A percentile compares a stretch with the other conserved stretches of the same genome.
Conservation (phyloP, 1,140 invertebrate genomes). For the Monochamus saltuarius region DNA sequence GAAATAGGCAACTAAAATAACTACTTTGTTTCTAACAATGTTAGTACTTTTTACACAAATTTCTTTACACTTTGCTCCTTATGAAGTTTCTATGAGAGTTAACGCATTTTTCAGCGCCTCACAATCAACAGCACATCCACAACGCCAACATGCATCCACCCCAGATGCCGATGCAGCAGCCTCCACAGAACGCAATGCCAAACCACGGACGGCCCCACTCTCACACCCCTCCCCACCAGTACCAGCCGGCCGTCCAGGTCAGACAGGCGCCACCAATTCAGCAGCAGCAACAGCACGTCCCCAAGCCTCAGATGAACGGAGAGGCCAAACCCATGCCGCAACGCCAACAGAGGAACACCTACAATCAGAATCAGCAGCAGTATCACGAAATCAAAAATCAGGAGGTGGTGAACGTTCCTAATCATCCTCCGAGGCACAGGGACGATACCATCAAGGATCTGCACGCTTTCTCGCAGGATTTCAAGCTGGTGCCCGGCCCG, state of each 20-base stretch:
- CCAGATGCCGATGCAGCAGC: constrained; percentile 20
- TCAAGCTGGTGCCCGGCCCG: constrained; percentile 51
- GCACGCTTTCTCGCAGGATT: constrained; percentile 57
- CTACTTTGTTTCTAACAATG: too few species aligned
- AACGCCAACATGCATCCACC: constrained; percentile 10
- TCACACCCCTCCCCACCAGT: constrained; percentile 41
- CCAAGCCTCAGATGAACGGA: constrained; percentile 40
- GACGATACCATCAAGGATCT: constrained; percentile 50
- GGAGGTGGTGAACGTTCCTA: neutral
- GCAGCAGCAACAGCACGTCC: constrained; percentile 25
- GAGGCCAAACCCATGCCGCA: constrained; percentile 40
- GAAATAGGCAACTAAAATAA: too few species aligned
- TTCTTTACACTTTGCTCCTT: too few species aligned
- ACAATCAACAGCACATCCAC: constrained; percentile 25
- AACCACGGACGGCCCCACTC: constrained; percentile 37
- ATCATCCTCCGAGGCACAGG: constrained; percentile 31
- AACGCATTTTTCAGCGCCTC: constrained; percentile 14
- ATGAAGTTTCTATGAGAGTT: too few species aligned
- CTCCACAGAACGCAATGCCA: constrained; percentile 4
- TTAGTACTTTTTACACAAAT: too few species aligned
- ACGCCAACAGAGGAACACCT: constrained; percentile 29
- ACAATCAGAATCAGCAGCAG: constrained; percentile 49
- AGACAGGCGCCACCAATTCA: constrained; percentile 12
- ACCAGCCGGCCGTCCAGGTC: constrained; percentile 41
- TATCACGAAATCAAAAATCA: constrained; percentile 25